Conservation (phyloP, 2,888 invertebrate species). For the Linyphia triangularis region DNA sequence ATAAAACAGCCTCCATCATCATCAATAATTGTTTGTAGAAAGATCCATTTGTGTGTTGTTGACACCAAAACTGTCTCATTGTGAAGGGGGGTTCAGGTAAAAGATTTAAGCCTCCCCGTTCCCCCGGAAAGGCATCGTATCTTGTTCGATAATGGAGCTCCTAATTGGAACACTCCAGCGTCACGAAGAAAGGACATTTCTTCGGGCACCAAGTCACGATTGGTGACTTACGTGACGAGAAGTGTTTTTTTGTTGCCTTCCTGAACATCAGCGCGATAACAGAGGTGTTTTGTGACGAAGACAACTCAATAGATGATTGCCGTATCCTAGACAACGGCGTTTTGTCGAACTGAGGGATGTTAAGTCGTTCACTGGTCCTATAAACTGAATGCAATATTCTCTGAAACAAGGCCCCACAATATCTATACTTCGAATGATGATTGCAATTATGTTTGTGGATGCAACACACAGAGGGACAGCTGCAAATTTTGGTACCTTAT, state of each 20-base stretch:
- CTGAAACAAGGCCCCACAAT: too few species aligned
- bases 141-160: conserved; percentile 14
- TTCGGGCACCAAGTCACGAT: conserved; percentile 28
- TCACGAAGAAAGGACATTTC: not conserved
- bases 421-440: too few species aligned
- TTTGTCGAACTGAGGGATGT: too few species aligned
- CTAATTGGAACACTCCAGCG: conserved; percentile 37
- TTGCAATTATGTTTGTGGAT: too few species aligned
- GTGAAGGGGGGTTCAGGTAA: not conserved
- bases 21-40: not conserved
- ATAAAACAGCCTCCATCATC: too few species aligned
- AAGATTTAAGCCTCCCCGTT: not conserved
- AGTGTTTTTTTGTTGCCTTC: not conserved
- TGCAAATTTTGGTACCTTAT: too few species aligned
- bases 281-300: not conserved
- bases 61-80: too few species aligned
- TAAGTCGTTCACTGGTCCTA: too few species aligned
- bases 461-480: too few species aligned
- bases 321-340: not conserved
- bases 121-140: not conserved
- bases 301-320: not conserved
- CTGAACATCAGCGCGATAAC: not conserved
- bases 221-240: conserved; percentile 10
- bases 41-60: not conserved
- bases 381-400: too few species aligned